Base-by-base conservation (phyloP, 1,140 invertebrate genomes). In the Lordiphosa stackelbergi region DNA sequence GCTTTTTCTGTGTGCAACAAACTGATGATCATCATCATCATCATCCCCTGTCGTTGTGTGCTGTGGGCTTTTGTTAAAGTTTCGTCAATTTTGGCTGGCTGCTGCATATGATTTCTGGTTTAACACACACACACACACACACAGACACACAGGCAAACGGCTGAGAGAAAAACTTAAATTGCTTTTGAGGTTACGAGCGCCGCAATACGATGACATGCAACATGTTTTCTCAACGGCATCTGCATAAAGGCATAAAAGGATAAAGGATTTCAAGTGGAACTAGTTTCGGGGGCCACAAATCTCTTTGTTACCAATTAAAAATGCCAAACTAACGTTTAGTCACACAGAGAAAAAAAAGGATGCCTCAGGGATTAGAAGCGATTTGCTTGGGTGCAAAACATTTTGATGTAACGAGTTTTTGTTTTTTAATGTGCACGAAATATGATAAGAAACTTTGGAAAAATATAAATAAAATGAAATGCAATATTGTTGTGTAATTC, bases 81-180 rank as follows among this genome's bases (percentile, higher is more conserved):
- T 74, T 35, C 24, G n/a, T 46, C 9, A 7, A 16, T 35, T 65
- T 48, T 28, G 11, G 41, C 36, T 16, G 22, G 24, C 8, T 22
- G 45, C 22, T 45, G 12, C 13, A n/a, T 47, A 47, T 49, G 42
- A 59, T 38, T 56, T 63, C 70, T 60, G 48, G 72, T 61, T 69
- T 69, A 74, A 54, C 60, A 61, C 53, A 65, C 70, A 69, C 65
- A 31, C 28, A 54, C 60, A 61, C 53, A 65, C 70, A 69, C 65
- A 31, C 28, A 16, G 16, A 16, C 16, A 31, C 28, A 28, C 28
- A 24, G 22, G 4, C 22, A 5, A 5, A 24, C 22, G 22, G 22
- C 28, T 2, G 63, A 19, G 12, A 47, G 31, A 35, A 36, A 56
- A 68, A 56, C 42, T 38, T 35, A 24, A 52, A 68, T 66, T 53